phyloP scores from a whole-genome alignment of 1,140 invertebrate genomes.

The Gonioctena quinquepunctata region DNA sequence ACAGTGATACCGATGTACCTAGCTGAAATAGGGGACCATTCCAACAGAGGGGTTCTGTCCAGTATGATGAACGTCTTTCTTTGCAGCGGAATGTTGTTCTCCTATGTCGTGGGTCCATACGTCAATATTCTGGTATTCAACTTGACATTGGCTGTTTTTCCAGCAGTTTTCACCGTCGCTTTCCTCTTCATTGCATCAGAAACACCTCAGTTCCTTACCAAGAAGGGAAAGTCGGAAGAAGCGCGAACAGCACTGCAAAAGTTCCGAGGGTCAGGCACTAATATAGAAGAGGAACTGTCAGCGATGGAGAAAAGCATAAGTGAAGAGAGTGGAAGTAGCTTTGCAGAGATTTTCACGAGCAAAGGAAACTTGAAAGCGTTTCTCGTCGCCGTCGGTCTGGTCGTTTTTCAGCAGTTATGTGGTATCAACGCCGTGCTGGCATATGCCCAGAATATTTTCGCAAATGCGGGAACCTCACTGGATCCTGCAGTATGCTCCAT shows the following conservation, averaged over 20 bases:
- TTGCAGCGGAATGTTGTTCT: constrained; percentile 38
- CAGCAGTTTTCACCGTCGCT: constrained; percentile 58
- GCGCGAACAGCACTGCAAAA: constrained; percentile 65
- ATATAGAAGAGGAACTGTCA: constrained; percentile 54
- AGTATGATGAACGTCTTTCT: constrained; percentile 41
- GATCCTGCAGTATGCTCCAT: constrained; percentile 69
- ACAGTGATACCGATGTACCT: constrained; percentile 60
- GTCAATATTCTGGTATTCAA: constrained; percentile 61
- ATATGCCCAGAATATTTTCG: constrained; percentile 75
- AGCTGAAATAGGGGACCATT: constrained; percentile 57
- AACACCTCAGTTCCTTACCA: constrained; percentile 72
- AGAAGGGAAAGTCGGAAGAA: constrained; percentile 62
- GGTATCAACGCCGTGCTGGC: constrained; percentile 85
- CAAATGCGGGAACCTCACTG: constrained; percentile 62
- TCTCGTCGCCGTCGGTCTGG: constrained; percentile 69
- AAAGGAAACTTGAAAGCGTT: constrained; percentile 66
- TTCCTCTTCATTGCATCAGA: constrained; percentile 66
- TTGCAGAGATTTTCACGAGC: constrained; percentile 63
- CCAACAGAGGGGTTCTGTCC: constrained; percentile 39
- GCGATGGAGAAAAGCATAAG: constrained; percentile 29
- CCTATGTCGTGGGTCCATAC: constrained; percentile 65
- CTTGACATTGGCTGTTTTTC: constrained; percentile 56
- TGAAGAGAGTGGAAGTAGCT: constrained; percentile 50
- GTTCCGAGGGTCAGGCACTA: constrained; percentile 61
- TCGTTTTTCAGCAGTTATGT: constrained; percentile 75